Evolutionary conservation across 2,113 vertebrate species (phyloP).

Genomic region (Lepidothrix coronata): DNA sequence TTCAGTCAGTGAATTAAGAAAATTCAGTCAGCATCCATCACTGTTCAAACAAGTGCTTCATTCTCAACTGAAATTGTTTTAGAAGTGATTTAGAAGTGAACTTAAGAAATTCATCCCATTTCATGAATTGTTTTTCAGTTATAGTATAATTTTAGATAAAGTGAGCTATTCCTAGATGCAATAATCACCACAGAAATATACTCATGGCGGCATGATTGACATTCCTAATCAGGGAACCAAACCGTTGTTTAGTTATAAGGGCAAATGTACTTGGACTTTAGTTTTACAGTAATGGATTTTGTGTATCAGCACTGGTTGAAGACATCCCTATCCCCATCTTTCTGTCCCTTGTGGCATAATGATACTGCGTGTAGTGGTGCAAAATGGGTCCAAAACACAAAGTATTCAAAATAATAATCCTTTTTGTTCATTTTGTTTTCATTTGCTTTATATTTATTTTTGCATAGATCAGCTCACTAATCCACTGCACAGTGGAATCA

Average conservation of each 20-base stretch:
- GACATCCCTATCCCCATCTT: neutral
- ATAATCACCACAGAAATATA: neutral
- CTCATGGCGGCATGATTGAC: neutral
- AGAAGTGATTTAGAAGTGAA: neutral
- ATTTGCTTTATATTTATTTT: neutral
- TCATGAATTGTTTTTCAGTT: neutral
- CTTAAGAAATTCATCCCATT: neutral
- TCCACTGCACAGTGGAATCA: neutral
- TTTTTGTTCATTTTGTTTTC: neutral
- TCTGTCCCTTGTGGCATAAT: neutral
- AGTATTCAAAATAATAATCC: neutral
- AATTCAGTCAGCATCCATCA: neutral
- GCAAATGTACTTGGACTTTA: neutral
- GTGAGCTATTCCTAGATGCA: neutral
- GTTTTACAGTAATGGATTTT: neutral
- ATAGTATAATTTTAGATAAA: neutral
- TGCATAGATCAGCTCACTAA: neutral
- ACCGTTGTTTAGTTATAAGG: neutral
- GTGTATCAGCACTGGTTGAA: neutral
- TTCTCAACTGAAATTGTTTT: neutral
- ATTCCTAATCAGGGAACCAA: neutral
- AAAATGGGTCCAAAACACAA: neutral
- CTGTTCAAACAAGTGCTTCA: neutral
- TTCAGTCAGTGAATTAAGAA: neutral
- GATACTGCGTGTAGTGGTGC: fast-evolving